A percentile compares a stretch with the other conserved stretches of the same genome.
These are phyloP conservation scores for Orestias chungarensis DNA, from an alignment of 2,797 vertebrate species.

Conservation along the genomic window DNA sequence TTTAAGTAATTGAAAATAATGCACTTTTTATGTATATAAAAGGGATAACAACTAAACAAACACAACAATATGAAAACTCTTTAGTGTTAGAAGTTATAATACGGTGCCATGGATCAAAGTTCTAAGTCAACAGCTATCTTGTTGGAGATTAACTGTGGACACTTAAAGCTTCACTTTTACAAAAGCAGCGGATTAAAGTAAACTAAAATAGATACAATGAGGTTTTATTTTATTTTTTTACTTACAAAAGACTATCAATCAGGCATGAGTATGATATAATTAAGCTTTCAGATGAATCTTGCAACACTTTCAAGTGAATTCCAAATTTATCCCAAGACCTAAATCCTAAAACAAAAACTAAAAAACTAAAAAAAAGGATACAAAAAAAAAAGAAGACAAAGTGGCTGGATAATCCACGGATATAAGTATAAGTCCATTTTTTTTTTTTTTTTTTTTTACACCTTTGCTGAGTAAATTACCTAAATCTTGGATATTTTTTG, in stretches of 20 bases:
- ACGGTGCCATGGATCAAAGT: conserved; percentile 18
- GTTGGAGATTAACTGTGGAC: neutral
- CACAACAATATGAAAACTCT: conserved; percentile 1
- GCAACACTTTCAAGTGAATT: neutral
- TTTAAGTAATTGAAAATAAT: too few species aligned
- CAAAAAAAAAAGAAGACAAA: too few species aligned
- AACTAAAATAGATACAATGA: neutral
- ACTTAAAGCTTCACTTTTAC: neutral
- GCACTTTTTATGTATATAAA: neutral
- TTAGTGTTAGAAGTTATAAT: conserved; percentile 27
- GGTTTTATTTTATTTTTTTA: neutral
- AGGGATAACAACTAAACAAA: neutral
- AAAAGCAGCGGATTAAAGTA: neutral
- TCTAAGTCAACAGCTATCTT: conserved; percentile 12
- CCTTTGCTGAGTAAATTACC: neutral
- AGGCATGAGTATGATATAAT: neutral
- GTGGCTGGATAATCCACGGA: too few species aligned
- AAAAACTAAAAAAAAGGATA: too few species aligned
- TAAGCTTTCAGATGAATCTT: neutral
- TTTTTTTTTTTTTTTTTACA: too few species aligned
- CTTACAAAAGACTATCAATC: neutral
- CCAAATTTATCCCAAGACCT: neutral
- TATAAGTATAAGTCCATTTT: too few species aligned
- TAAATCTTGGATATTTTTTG: neutral
- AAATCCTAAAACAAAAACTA: too few species aligned